Evolutionary conservation across 2,113 vertebrate genomes (phyloP).

Genomic region (Chlorodrepanis virens): DNA sequence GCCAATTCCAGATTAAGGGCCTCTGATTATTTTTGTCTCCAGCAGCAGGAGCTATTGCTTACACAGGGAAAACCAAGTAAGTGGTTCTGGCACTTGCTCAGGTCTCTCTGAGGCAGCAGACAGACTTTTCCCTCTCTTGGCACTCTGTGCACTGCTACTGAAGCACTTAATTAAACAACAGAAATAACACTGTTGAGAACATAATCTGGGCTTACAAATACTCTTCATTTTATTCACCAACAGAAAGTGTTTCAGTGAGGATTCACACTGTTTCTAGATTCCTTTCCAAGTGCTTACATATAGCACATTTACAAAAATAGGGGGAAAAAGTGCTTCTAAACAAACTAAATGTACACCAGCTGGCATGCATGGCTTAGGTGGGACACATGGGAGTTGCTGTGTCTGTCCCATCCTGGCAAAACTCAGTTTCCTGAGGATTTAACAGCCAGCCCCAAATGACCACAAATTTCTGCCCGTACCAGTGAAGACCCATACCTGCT

Average conservation of each 20-base stretch:
- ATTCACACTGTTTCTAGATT: neutral
- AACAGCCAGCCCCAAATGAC: neutral
- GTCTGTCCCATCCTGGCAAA: neutral
- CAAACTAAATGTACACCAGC: neutral
- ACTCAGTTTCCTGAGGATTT: neutral
- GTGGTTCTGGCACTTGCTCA: neutral
- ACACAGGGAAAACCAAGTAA: neutral
- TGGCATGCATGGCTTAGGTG: neutral
- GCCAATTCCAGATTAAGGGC: neutral
- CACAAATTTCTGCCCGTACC: neutral
- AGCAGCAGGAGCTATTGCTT: neutral
- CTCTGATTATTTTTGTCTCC: neutral
- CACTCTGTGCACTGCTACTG: neutral
- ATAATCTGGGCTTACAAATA: neutral
- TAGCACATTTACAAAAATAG: neutral
- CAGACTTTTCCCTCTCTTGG: neutral
- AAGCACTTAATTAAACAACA: conserved; percentile 7
- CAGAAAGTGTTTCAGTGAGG: neutral
- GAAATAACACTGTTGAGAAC: neutral
- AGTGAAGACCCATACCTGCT: neutral
- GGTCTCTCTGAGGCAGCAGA: neutral
- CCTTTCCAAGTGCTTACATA: neutral
- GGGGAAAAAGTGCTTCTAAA: neutral
- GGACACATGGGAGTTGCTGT: neutral
- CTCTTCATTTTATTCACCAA: neutral